Evolutionary conservation across 2,888 invertebrate species (phyloP).

Genomic region (Xanthia icteritia): DNA sequence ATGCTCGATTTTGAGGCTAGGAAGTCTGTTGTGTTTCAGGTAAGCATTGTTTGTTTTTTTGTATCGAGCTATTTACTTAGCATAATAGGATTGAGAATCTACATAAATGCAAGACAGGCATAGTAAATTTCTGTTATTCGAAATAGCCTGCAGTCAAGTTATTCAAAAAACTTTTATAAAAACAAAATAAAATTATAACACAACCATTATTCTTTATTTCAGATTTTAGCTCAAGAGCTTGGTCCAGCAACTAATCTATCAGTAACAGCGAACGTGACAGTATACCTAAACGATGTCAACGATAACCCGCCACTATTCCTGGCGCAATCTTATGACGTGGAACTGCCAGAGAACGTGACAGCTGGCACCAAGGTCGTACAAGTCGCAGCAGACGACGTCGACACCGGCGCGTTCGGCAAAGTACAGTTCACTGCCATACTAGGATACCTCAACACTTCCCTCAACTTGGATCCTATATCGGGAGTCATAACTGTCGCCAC

Average conservation of each 20-base stretch:
- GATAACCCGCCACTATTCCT: conserved; percentile 96
- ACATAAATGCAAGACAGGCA: not conserved
- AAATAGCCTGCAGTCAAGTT: not conserved
- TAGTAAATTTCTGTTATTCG: no score
- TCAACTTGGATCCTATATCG: conserved; percentile 94
- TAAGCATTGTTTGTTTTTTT: conserved; percentile 69
- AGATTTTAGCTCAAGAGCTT: conserved; percentile 95
- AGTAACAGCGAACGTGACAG: conserved; percentile 93
- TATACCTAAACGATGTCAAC: conserved; percentile 96
- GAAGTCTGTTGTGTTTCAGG: conserved; percentile 94
- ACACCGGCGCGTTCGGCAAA: conserved; percentile 94
- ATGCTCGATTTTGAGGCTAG: conserved; percentile 96
- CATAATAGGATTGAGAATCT: not conserved
- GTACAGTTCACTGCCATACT: conserved; percentile 94
- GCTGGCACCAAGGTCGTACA: conserved; percentile 93
- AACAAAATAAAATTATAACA: not conserved
- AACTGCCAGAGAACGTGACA: conserved; percentile 95
- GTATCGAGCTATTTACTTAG: not conserved
- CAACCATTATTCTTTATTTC: conserved; percentile 70
- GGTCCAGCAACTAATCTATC: conserved; percentile 94
- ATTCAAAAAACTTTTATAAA: not conserved
- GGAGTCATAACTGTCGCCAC: conserved; percentile 95
- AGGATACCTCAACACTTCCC: conserved; percentile 94
- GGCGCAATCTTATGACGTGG: conserved; percentile 93
- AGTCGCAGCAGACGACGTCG: conserved; percentile 95